Evolutionary conservation across 2,113 vertebrate species (phyloP).

Genomic region (Rhynchomys soricoides): DNA sequence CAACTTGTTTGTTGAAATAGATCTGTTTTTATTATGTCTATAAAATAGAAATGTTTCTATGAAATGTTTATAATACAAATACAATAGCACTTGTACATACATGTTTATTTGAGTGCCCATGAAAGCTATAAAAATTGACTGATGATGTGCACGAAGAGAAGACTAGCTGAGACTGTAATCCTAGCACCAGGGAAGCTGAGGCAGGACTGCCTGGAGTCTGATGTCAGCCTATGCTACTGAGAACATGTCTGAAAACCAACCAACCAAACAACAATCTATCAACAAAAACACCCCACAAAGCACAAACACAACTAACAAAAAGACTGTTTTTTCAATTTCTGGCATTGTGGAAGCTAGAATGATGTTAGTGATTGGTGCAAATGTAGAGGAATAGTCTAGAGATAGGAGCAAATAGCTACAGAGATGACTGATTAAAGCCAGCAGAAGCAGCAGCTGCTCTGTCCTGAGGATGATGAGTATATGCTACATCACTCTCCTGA

Average conservation of each 20-base stretch:
- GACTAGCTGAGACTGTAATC: not conserved
- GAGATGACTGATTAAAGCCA: not conserved
- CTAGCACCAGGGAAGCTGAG: not conserved
- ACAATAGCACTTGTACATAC: not conserved
- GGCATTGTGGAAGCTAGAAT: not conserved
- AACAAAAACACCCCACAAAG: not conserved
- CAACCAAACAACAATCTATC: not conserved
- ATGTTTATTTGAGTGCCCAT: not conserved
- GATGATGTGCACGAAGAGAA: not conserved
- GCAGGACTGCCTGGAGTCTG: not conserved
- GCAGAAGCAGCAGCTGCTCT: no score
- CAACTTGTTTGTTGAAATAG: not conserved
- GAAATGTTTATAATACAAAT: conserved; percentile 19
- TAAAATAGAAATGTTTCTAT: not conserved
- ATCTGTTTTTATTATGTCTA: not conserved
- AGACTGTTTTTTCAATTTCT: not conserved
- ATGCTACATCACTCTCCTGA: no score
- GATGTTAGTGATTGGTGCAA: not conserved
- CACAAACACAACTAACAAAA: not conserved
- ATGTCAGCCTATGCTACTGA: not conserved
- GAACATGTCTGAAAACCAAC: not conserved
- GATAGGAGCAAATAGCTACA: not conserved
- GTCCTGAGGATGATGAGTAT: not conserved
- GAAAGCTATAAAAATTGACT: not conserved
- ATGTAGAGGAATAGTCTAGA: not conserved